Conservation (phyloP, 2,113 vertebrate genomes). For the Edolisoma coerulescens region DNA sequence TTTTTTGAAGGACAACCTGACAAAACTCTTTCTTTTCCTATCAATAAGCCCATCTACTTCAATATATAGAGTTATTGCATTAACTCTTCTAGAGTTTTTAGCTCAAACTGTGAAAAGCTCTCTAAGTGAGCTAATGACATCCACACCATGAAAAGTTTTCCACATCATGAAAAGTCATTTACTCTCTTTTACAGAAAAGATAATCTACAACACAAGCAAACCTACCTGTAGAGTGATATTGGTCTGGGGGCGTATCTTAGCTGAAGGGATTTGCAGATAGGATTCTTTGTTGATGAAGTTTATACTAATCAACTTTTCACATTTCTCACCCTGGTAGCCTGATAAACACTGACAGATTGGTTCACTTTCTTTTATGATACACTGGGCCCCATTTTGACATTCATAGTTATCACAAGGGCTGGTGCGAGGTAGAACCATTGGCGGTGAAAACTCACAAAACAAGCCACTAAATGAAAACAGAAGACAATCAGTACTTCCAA, state of each 20-base stretch:
- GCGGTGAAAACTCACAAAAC: conserved; percentile 94
- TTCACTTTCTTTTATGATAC: conserved; percentile 84
- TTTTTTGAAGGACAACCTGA: background rate
- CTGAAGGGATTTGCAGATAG: conserved; percentile 90
- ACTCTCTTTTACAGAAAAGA: background rate
- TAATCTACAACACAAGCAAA: background rate
- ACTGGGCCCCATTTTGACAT: conserved; percentile 93
- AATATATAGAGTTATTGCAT: background rate
- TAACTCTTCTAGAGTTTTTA: background rate
- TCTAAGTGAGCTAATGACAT: background rate
- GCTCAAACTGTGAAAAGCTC: background rate
- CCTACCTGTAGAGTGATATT: conserved; percentile 96
- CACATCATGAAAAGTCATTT: background rate
- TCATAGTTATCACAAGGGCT: conserved; percentile 95
- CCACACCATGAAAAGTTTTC: too few species aligned
- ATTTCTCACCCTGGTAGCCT: conserved; percentile 90
- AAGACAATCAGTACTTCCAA: background rate
- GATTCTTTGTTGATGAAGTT: conserved; percentile 93
- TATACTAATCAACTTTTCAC: conserved; percentile 92
- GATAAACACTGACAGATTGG: conserved; percentile 92
- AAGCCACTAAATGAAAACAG: conserved; percentile 78
- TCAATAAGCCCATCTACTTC: background rate
- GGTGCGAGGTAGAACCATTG: conserved; percentile 95
- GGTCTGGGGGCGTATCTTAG: conserved; percentile 82
- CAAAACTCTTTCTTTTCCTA: background rate